Evolutionary conservation across 2,113 vertebrate genomes (phyloP).

Genomic region (Polyodon spathula): DNA sequence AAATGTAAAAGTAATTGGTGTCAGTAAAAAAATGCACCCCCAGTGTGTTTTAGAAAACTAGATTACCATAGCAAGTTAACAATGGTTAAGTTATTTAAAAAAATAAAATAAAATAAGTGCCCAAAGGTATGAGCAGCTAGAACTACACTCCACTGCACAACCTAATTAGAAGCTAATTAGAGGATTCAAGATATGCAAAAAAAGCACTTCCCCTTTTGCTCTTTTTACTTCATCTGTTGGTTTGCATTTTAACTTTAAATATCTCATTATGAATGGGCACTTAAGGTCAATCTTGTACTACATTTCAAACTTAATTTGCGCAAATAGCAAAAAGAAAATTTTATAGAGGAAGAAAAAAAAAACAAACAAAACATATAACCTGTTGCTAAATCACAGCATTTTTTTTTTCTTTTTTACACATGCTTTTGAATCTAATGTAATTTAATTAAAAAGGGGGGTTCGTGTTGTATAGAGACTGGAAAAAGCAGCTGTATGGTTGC

Average conservation of each 20-base stretch:
- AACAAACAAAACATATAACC: not conserved
- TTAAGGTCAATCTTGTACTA: not conserved
- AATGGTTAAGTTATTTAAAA: slow-evolving; percentile 17
- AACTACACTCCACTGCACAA: slow-evolving; percentile 58
- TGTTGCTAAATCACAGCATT: not conserved
- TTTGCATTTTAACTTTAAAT: not conserved
- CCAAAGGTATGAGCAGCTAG: slow-evolving; percentile 49
- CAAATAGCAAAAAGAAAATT: not conserved
- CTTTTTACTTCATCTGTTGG: not conserved
- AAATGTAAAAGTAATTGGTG: not conserved
- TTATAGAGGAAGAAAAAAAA: not conserved
- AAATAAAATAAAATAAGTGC: too few relatives aligned
- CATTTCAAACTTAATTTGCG: not conserved
- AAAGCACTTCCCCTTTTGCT: not conserved
- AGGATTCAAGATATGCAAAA: slow-evolving; percentile 46
- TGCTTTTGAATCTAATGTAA: not conserved
- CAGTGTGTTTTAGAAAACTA: not conserved
- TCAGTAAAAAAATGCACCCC: not conserved
- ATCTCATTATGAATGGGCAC: slow-evolving; percentile 40
- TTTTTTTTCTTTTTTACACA: not conserved
- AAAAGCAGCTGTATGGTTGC: not conserved
- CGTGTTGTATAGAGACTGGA: not conserved
- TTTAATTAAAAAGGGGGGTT: slow-evolving; percentile 1
- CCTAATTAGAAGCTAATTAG: slow-evolving; percentile 68
- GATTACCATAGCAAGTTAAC: not conserved